Base-by-base conservation (phyloP, 2,888 invertebrate species). In the Cetonia aurata region DNA sequence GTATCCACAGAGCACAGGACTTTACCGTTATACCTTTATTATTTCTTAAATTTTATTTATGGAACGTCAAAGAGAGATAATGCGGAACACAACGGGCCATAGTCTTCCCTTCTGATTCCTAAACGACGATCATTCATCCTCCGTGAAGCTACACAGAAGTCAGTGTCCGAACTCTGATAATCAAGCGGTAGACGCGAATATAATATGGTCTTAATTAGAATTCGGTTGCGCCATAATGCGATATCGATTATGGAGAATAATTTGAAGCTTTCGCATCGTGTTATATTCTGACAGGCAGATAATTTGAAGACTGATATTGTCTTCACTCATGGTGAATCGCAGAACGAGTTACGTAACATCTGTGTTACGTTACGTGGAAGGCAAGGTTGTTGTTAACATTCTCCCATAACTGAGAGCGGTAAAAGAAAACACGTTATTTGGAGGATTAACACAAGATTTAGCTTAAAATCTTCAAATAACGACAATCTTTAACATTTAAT, bases 191-290 rank as follows among this genome's bases (percentile, higher is more conserved):
- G 57, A 52, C 33, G 37, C 10, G 37, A 33, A 37, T 65, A 57
- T 57, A 57, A 33, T 65, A 15, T 17, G 37, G 50, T 33, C 62
- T 50, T 65, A 65, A 65, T 65, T 65, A 65, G 50, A 62, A 65
- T 65, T 65, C 37, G 33, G 50, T 65, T 65, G 12, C 62, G 62
- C 33, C 62, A 65, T 57, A 57, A 57, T 33, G 50, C 17, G 37
- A 50, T 50, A 50, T 50, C 37, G 62, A 65, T 65, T 65, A 48
- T 50, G 15, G 48, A 17, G 62, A 44, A 65, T 50, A 65, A 50
- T 65, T 50, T 65, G 50, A 65, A 37, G 37, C 62, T 50, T 17
- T 37, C 37, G 37, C 37, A 15, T 65, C 17, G 37, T 17, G 33
- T 65, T 33, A 37, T 50, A 12, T 12, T 46, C 13, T 65, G 62